These are phyloP conservation scores for Scaptomyza polygonia DNA, from an alignment of 2,888 invertebrate species.

Conservation along the genomic window DNA sequence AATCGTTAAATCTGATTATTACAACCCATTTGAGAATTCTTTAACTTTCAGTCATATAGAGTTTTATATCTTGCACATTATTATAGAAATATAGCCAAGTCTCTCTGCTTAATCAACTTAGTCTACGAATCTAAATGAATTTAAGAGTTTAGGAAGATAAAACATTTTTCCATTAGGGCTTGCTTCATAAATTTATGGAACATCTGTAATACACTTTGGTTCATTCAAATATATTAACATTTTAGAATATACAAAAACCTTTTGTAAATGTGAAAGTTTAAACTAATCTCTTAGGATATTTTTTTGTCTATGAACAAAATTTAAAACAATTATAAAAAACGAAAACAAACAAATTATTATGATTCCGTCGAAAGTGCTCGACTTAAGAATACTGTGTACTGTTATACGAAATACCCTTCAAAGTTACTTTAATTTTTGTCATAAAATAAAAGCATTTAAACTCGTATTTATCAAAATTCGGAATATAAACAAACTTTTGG, in stretches of 20 bases:
- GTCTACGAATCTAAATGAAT: no score
- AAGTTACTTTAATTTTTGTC: no score
- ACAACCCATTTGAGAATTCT: no score
- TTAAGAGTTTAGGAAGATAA: no score
- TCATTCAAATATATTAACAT: not conserved
- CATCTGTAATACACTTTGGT: not conserved
- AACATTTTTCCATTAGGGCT: no score
- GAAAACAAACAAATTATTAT: not conserved
- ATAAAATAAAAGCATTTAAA: not conserved
- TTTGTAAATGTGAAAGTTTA: not conserved
- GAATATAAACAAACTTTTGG: not conserved
- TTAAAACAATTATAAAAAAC: not conserved
- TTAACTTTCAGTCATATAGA: no score
- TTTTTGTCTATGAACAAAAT: slow-evolving; percentile 1
- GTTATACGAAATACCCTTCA: not conserved
- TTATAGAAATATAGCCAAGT: no score
- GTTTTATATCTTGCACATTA: no score
- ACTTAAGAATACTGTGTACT: not conserved
- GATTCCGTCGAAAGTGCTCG: not conserved
- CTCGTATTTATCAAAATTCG: not conserved
- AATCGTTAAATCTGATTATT: no score
- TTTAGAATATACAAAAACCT: not conserved
- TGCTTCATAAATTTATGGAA: no score
- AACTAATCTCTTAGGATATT: not conserved
- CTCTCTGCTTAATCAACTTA: no score